Conservation (phyloP, 2,113 vertebrate species). For the Myxocyprinus asiaticus region DNA sequence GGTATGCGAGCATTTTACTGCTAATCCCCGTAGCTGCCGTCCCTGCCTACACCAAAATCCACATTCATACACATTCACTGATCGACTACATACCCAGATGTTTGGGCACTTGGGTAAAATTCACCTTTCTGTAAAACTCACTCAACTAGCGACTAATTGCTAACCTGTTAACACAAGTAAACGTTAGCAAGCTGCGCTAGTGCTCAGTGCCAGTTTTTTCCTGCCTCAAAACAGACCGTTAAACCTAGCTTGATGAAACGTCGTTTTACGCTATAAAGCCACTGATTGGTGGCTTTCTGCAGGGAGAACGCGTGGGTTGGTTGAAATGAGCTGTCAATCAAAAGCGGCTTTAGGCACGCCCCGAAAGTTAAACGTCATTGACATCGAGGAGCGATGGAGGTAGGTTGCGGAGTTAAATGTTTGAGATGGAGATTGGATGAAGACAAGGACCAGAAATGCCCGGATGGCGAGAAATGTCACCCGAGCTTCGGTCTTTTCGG, state of each 20-base stretch:
- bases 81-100: constrained; percentile 50
- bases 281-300: constrained; percentile 22
- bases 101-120: background rate
- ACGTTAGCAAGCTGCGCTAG: constrained; percentile 39
- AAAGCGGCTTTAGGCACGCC: constrained; percentile 14
- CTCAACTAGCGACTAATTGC: background rate
- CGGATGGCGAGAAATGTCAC: constrained; percentile 45
- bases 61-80: constrained; percentile 42
- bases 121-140: background rate
- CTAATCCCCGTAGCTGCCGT: constrained; percentile 52
- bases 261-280: background rate
- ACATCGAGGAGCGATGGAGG: constrained; percentile 11
- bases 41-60: constrained; percentile 43
- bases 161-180: constrained; percentile 16
- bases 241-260: background rate
- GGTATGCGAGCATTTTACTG: constrained; percentile 39
- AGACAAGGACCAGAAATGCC: constrained; percentile 35
- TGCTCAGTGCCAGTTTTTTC: constrained; percentile 46
- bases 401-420: constrained; percentile 26
- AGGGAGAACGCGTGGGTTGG: constrained; percentile 1
- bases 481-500: background rate
- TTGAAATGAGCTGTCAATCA: constrained; percentile 4
- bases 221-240: constrained; percentile 53
- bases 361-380: constrained; percentile 35
- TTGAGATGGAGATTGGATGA: constrained; percentile 34